Conservation (phyloP, 2,888 invertebrate species). For the Argyresthia albistria region DNA sequence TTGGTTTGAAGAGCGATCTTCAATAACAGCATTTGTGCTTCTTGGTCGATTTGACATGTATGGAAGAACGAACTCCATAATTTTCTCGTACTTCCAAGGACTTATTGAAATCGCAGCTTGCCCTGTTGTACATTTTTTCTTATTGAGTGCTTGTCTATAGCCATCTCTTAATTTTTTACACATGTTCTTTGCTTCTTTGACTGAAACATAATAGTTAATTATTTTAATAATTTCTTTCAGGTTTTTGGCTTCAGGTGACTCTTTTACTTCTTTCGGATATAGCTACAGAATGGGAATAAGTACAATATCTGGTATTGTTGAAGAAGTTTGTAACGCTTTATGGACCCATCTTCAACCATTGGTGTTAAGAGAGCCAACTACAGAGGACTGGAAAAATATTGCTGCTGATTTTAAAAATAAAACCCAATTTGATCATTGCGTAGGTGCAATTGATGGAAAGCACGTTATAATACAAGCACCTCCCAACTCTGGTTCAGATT, state of each 20-base stretch:
- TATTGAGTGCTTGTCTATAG: constrained; percentile 15
- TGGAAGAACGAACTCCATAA: constrained; percentile 15
- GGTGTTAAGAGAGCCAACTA: constrained; percentile 8
- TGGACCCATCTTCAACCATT: constrained; percentile 11
- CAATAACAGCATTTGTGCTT: constrained; percentile 3
- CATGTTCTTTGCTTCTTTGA: constrained; percentile 17
- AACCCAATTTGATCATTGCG: constrained; percentile 7
- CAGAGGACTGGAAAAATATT: constrained; percentile 1
- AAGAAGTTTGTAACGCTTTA: constrained; percentile 12
- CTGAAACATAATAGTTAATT: constrained; percentile 10
- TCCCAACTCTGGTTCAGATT: constrained; percentile 13
- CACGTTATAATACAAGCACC: constrained; percentile 8
- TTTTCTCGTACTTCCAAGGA: constrained; percentile 16
- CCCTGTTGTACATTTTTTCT: constrained; percentile 13
- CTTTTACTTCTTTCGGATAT: constrained; percentile 7
- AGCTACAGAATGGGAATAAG: constrained; percentile 13
- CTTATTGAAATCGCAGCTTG: constrained; percentile 8
- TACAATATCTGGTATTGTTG: constrained; percentile 9
- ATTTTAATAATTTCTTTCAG: constrained; percentile 10
- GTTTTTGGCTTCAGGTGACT: constrained; percentile 11
- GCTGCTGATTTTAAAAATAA: background rate
- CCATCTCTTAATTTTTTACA: constrained; percentile 16
- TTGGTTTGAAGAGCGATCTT: constrained; percentile 1
- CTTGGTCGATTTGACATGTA: constrained; percentile 7
- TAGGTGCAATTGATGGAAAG: constrained; percentile 8